Evolutionary conservation across 2,797 vertebrate species (phyloP), one percentile per base, ranked within the genome.

Genomic region (Gadopsis bispinosus): DNA sequence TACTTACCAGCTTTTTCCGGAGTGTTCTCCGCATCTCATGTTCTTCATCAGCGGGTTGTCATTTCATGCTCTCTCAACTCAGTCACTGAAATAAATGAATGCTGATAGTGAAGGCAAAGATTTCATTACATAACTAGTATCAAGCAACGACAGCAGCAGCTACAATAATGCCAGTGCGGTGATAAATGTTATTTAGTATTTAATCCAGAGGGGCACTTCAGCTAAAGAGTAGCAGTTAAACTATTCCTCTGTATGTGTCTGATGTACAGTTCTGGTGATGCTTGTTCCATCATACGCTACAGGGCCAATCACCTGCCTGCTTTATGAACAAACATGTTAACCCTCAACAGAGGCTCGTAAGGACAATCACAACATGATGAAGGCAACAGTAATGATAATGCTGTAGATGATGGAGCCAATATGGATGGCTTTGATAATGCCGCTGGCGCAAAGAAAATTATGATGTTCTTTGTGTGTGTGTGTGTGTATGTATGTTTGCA

Each of bases 381-480:
- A 64, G 69, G 48, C 35, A 7, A 48, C 33, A 31, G 63, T 55
- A 66, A 83, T 73, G 54, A 74, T 83, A 56, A 79, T 53, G 45
- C 31, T 43, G 19, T 16, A 55, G 55, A 53, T 58, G 33, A 59
- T 61, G 53, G 29, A 35, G 59, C 7, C 7, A 9, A 22, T 41
- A 70, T 70, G 75, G 70, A 78, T 75, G 75, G 45, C 41, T 81
- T 74, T 0, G 1, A 55, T 80, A 62, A 81, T 33, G 35, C 29
- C 11, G 43, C 2, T 56, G 20, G 50, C 13, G n/a, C 35, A 66
- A 78, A 17, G 65, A 58, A 17, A 53, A 74, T 61, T 41, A 75
- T 75, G 73, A 67, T 69, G 50, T 3, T 9, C 1, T 39, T 60
- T 50, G 37, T 33, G 33, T 33, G 22, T 48, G 63, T 60, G 19